These are phyloP conservation scores for Holothuria scabra DNA, from an alignment of 53 echinoderm and acorn worm species.

Conservation along the genomic window DNA sequence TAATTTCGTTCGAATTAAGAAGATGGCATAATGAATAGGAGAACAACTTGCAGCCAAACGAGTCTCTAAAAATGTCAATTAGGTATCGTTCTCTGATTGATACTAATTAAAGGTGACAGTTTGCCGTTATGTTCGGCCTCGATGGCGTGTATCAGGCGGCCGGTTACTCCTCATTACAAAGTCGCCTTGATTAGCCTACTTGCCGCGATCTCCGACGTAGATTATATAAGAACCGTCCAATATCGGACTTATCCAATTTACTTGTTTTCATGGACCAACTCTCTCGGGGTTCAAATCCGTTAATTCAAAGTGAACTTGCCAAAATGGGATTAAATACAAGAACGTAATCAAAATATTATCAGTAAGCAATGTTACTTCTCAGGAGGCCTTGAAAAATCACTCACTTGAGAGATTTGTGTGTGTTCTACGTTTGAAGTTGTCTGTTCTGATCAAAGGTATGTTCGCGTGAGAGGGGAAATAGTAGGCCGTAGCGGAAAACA, in stretches of 20 bases:
- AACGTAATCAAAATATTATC: constrained; percentile 1
- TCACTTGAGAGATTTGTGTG: too few species aligned
- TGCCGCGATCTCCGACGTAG: constrained; percentile 3
- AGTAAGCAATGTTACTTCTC: background rate
- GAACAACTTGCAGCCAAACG: constrained; percentile 24
- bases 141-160: constrained; percentile 22
- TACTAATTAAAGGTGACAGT: constrained; percentile 24
- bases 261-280: background rate
- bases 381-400: constrained; percentile 30
- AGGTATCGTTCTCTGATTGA: background rate
- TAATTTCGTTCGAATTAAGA: constrained; percentile 35
- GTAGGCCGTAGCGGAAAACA: too few species aligned
- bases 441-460: too few species aligned
- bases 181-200: constrained; percentile 34
- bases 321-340: constrained; percentile 23
- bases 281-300: constrained; percentile 10
- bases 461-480: too few species aligned
- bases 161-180: constrained; percentile 30
- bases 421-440: too few species aligned
- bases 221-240: constrained; percentile 30
- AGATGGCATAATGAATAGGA: constrained; percentile 23
- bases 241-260: constrained; percentile 15
- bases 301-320: constrained; percentile 18
- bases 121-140: constrained; percentile 4
- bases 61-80: constrained; percentile 39